Evolutionary conservation across 2,113 vertebrate genomes (phyloP), one percentile per base, ranked within the genome.

Genomic region (Lepus europaeus): DNA sequence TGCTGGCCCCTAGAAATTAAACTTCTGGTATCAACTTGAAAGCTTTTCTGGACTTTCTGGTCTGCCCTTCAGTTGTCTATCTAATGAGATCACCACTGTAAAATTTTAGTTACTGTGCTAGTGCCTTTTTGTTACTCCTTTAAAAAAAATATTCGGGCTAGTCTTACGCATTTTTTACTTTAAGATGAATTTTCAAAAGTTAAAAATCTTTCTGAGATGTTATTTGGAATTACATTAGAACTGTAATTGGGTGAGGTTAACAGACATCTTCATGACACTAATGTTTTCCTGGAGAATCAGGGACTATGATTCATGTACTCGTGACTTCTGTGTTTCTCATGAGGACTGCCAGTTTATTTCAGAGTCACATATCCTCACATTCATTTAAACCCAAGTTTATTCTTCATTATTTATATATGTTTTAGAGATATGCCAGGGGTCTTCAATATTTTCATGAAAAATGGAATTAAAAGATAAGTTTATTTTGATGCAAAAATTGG

Each of bases 341-440:
- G 39, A 83, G n/a, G 11, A 45, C n/a, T 77, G 82, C 9, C 9
- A 77, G 31, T 77, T 95, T 77, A 88, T 1, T 70, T 87, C 12
- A 63, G n/a, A 53, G 85, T 61, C 17, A 39, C 4, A 49, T 76
- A 29, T 87, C 59, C 74, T 83, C 5, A 2, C n/a, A 81, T 89
- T 68, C 88, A 88, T 85, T 89, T 89, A 89, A 79, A 80, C 17
- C 14, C 39, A 93, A 31, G 9, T 89, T 78, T 89, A 80, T 73
- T 68, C 29, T 61, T 78, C 45, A 9, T 63, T 53, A 22, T 69
- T 63, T 84, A 66, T 33, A 5, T 45, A 12, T 63, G 31, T 89
- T 12, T 56, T 69, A 3, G 66, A 19, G 12, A 17, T 85, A 9
- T 25, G 0, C 39, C 19, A 59, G 56, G 56, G 13, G 13, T 17